These are phyloP conservation scores for Macquaria australasica DNA, from an alignment of 2,113 vertebrate species.

Conservation along the genomic window DNA sequence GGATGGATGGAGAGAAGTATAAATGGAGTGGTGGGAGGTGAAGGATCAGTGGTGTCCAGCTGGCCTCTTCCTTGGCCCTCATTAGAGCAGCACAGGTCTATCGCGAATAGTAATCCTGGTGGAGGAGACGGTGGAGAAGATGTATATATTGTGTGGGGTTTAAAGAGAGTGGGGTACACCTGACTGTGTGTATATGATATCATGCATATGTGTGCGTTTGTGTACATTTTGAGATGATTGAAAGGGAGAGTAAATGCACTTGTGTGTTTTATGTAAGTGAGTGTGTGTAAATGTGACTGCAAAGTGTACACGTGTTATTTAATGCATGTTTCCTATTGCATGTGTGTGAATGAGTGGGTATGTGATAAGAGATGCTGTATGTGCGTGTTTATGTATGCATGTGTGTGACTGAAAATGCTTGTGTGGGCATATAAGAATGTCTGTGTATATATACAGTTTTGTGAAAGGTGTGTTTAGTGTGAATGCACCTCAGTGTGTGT, in stretches of 20 bases:
- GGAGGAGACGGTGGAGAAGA: constrained; percentile 10
- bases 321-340: background rate
- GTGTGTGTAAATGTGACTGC: background rate
- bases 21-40: constrained; percentile 52
- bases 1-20: constrained; percentile 27
- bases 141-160: constrained; percentile 1
- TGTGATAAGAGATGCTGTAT: background rate
- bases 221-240: background rate
- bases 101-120: constrained; percentile 69
- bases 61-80: constrained; percentile 75
- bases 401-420: constrained; percentile 23
- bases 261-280: background rate
- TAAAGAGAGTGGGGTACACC: background rate
- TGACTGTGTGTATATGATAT: background rate
- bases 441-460: background rate
- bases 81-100: constrained; percentile 74
- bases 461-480: constrained; percentile 5
- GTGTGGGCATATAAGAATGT: constrained; percentile 11
- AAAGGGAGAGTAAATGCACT: background rate
- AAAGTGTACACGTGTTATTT: background rate
- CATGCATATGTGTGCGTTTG: background rate
- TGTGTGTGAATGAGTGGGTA: constrained; percentile 19
- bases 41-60: constrained; percentile 78
- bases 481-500: constrained; percentile 1
- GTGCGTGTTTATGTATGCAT: constrained; percentile 1